Evolutionary conservation across 1,140 invertebrate genomes (phyloP).

Genomic region (Pseudomyrmex concolor): DNA sequence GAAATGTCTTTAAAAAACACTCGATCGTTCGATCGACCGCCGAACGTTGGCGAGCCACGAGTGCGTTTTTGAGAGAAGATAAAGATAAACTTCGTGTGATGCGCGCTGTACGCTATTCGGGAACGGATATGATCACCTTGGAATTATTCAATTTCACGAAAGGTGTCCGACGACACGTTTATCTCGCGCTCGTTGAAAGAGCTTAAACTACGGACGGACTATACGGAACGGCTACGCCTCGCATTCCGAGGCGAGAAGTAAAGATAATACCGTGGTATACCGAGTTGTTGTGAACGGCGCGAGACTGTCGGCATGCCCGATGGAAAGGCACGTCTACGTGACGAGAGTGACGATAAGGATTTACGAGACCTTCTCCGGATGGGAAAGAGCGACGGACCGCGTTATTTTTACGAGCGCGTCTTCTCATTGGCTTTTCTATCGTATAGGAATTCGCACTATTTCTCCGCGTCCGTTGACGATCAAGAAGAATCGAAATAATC

Average conservation of each 20-base stretch:
- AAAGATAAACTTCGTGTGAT: conserved; percentile 59
- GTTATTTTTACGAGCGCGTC: conserved; percentile 63
- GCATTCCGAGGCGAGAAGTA: conserved; percentile 74
- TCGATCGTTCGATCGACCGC: conserved; percentile 38
- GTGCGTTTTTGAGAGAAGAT: conserved; percentile 26
- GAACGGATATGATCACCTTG: conserved; percentile 55
- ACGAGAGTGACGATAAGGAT: conserved; percentile 73
- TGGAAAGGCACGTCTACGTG: conserved; percentile 55
- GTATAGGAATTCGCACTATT: conserved; percentile 56
- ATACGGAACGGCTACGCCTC: conserved; percentile 56
- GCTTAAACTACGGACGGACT: conserved; percentile 64
- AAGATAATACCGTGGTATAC: conserved; percentile 72
- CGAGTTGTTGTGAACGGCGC: conserved; percentile 41
- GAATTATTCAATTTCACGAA: conserved; percentile 74
- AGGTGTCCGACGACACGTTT: conserved; percentile 75
- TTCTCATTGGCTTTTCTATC: conserved; percentile 46
- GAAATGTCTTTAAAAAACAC: conserved; percentile 49
- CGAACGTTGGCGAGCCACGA: conserved; percentile 7
- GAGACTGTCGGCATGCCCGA: conserved; percentile 20
- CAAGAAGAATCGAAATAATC: conserved; percentile 33
- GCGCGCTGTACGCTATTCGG: conserved; percentile 22
- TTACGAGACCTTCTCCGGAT: conserved; percentile 49
- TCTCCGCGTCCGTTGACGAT: background rate
- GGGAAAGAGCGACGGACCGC: background rate
- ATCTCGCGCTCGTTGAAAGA: conserved; percentile 76